Conservation (phyloP, 2,113 vertebrate genomes). For the Phyllopteryx taeniolatus region DNA sequence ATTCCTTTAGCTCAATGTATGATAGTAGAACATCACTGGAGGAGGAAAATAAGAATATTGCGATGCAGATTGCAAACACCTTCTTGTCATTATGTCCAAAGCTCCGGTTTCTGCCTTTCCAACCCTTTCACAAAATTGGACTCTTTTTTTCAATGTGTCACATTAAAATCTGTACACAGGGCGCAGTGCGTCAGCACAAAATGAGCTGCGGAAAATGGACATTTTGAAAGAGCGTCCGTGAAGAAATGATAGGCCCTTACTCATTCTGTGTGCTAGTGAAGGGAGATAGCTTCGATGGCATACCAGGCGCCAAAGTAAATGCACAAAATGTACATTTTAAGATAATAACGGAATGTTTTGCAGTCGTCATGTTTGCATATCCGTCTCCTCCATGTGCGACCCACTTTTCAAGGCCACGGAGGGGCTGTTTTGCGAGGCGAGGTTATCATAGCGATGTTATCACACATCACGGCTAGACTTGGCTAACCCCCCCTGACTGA, state of each 20-base stretch:
- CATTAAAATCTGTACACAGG: constrained; percentile 5
- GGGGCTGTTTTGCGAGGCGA: constrained; percentile 8
- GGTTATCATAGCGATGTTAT: constrained; percentile 33
- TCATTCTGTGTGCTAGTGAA: not conserved
- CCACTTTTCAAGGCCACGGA: constrained; percentile 23
- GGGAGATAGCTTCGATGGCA: constrained; percentile 35
- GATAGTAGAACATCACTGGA: constrained; percentile 25
- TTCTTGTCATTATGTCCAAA: constrained; percentile 24
- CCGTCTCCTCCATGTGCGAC: constrained; percentile 11
- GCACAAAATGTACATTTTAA: not conserved
- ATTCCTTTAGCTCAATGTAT: not conserved
- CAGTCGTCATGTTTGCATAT: not conserved
- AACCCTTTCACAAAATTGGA: not conserved
- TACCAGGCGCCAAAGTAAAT: not conserved
- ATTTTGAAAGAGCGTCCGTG: constrained; percentile 26
- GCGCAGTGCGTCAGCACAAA: not conserved
- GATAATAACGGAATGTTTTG: not conserved
- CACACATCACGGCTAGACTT: constrained; percentile 9
- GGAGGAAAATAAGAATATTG: not conserved
- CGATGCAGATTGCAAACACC: constrained; percentile 25
- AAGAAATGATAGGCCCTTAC: constrained; percentile 36
- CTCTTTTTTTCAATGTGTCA: constrained; percentile 13
- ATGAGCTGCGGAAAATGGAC: not conserved
- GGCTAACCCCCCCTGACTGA: constrained; percentile 10
- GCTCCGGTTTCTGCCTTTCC: not conserved